These are phyloP conservation scores for Lepidocolaptes lacrymiger DNA, from an alignment of 2,797 vertebrate species.

Conservation along the genomic window DNA sequence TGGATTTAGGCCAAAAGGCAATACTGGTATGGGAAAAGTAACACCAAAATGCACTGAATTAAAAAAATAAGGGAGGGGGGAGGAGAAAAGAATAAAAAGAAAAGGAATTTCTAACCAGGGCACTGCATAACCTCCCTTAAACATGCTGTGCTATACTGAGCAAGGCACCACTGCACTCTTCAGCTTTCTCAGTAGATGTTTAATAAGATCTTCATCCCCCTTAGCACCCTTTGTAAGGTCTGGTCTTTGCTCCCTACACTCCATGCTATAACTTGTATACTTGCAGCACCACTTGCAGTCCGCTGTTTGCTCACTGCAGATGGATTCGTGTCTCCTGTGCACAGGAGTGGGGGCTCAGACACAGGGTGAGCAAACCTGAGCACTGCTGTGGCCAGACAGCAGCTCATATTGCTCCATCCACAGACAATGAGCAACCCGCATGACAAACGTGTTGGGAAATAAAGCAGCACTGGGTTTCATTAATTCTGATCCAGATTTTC, in stretches of 20 bases:
- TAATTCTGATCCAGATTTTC: neutral
- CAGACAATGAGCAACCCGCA: neutral
- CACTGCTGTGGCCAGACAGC: neutral
- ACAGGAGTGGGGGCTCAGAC: neutral
- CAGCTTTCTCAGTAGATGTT: neutral
- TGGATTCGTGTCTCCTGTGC: neutral
- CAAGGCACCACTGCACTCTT: neutral
- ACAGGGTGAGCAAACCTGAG: neutral
- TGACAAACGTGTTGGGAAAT: neutral
- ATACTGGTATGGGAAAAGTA: neutral
- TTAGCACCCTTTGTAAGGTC: neutral
- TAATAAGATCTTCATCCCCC: neutral
- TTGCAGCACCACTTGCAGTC: neutral
- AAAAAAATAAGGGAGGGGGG: neutral
- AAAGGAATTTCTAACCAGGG: neutral
- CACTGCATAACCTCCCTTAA: neutral
- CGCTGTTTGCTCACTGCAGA: neutral
- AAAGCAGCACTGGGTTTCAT: neutral
- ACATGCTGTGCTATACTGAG: neutral
- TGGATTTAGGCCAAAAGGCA: neutral
- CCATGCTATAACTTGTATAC: rapidly evolving
- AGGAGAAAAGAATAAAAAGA: neutral
- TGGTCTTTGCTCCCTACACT: neutral
- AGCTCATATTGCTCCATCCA: neutral
- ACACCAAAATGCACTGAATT: neutral